Evolutionary conservation across 2,888 invertebrate genomes (phyloP).

Genomic region (Ethmia dodecea): DNA sequence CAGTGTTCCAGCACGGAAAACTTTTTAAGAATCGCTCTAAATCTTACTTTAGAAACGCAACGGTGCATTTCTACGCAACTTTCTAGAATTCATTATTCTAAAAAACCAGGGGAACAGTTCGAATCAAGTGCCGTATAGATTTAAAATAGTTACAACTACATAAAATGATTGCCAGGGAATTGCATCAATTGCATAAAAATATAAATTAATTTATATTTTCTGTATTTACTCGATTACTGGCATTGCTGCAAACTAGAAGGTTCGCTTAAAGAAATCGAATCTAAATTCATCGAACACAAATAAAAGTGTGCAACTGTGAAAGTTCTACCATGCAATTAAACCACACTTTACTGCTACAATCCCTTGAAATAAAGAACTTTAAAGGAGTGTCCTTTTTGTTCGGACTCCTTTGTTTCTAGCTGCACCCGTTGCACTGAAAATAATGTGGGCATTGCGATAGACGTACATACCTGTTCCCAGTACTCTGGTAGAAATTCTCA

Average conservation of each 20-base stretch:
- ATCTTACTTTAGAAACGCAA: conserved; percentile 10
- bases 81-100: conserved; percentile 26
- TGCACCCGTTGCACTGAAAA: conserved; percentile 45
- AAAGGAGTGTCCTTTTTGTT: conserved; percentile 63
- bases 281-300: conserved; percentile 62
- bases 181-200: conserved; percentile 22
- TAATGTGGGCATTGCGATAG: conserved; percentile 49
- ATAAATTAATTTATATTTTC: conserved; percentile 34
- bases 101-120: too few species aligned
- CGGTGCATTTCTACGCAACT: conserved; percentile 19
- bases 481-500: conserved; percentile 49
- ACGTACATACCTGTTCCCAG: conserved; percentile 37
- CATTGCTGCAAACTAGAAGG: conserved; percentile 14
- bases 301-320: conserved; percentile 50
- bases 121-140: too few species aligned
- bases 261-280: conserved; percentile 45
- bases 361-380: conserved; percentile 71
- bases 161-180: too few species aligned
- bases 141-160: too few species aligned
- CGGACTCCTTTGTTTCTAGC: conserved; percentile 49
- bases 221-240: conserved; percentile 25
- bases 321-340: conserved; percentile 69
- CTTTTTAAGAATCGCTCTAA: conserved; percentile 27
- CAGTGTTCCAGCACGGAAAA: conserved; percentile 21
- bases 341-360: conserved; percentile 68